Conservation (phyloP, 2,113 vertebrate species). For the Coracopsis vasa region DNA sequence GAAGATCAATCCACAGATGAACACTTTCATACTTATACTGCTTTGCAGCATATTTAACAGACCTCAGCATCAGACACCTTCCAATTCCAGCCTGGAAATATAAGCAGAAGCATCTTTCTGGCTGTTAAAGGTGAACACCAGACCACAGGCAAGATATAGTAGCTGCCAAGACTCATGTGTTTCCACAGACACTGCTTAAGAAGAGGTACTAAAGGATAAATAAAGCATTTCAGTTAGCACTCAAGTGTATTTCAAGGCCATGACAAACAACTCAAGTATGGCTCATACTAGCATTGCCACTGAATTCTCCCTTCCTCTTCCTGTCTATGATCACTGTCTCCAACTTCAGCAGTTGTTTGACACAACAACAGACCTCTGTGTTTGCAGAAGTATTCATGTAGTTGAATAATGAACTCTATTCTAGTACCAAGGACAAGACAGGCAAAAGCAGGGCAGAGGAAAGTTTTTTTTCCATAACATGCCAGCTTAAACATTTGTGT, state of each 20-base stretch:
- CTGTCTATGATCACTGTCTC: not conserved
- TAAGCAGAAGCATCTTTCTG: not conserved
- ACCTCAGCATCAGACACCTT: not conserved
- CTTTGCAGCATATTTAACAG: not conserved
- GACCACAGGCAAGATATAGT: not conserved
- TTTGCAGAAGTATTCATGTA: not conserved
- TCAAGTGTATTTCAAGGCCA: not conserved
- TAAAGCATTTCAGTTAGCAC: not conserved
- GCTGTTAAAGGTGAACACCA: not conserved
- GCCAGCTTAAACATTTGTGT: not conserved
- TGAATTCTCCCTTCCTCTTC: not conserved
- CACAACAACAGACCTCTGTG: not conserved
- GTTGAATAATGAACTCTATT: not conserved
- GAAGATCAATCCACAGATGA: not conserved
- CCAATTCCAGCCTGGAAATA: not conserved
- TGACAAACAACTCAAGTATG: not conserved
- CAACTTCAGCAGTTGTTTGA: not conserved
- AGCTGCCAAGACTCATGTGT: not conserved
- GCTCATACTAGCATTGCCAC: not conserved
- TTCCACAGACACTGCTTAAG: not conserved
- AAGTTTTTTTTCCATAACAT: not conserved
- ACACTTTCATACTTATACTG: not conserved
- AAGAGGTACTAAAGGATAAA: not conserved
- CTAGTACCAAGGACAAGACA: not conserved
- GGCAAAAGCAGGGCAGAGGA: not conserved